phyloP scores from a whole-genome alignment of 2,113 vertebrate genomes.

The Eolophus roseicapilla region DNA sequence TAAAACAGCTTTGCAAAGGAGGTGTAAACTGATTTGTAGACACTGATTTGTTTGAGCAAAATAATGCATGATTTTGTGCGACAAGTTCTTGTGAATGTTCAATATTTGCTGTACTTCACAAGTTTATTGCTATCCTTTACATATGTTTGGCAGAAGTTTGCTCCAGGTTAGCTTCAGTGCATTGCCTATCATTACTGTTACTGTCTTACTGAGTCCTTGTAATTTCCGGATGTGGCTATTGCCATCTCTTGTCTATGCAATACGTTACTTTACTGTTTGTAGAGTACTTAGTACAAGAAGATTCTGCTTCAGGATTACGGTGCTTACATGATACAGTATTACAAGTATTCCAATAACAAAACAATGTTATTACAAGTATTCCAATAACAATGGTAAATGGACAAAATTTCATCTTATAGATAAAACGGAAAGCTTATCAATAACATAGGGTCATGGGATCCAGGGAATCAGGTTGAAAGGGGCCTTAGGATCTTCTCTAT shows the following conservation, averaged over 20 bases:
- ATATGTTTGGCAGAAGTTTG: not conserved
- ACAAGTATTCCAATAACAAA: not conserved
- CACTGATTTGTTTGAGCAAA: not conserved
- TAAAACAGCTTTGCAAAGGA: not conserved
- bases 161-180: not conserved
- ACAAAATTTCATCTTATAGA: not conserved
- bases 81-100: not conserved
- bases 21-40: not conserved
- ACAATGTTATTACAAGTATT: no score
- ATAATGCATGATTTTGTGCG: not conserved
- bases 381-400: not conserved
- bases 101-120: not conserved
- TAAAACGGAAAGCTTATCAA: not conserved
- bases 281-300: not conserved
- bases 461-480: not conserved
- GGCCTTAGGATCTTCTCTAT: not conserved
- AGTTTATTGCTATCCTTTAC: not conserved
- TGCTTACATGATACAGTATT: not conserved
- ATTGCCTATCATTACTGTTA: not conserved
- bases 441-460: rapidly evolving
- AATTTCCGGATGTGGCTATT: not conserved
- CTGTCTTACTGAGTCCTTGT: not conserved
- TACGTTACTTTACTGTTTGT: not conserved
- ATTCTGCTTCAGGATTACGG: not conserved
- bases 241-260: not conserved